A percentile compares a stretch with the other conserved stretches of the same genome.
phyloP scores from a whole-genome alignment of 2,797 vertebrate species.

The Fistularia tabacaria region DNA sequence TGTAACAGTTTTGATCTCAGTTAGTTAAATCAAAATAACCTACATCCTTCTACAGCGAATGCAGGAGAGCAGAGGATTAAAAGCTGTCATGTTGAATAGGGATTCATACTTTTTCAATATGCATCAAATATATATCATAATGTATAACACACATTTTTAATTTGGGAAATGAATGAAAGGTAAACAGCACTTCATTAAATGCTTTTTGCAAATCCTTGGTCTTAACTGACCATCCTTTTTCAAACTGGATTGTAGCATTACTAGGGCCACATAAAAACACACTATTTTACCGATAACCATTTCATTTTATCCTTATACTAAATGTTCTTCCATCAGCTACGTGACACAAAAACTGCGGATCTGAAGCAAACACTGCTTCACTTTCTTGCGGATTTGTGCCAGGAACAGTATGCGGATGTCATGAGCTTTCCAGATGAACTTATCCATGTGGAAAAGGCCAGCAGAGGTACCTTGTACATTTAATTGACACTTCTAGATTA shows the following conservation, averaged over 20 bases:
- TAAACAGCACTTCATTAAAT: too few relatives aligned
- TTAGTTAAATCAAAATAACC: too few relatives aligned
- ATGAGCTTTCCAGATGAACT: slow-evolving; percentile 86
- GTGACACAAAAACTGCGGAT: slow-evolving; percentile 79
- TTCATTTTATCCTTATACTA: not conserved
- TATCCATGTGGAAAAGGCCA: slow-evolving; percentile 90
- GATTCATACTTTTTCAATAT: too few relatives aligned
- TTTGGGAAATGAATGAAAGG: too few relatives aligned
- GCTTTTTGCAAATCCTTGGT: not conserved
- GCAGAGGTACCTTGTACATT: slow-evolving; percentile 75
- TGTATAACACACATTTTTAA: too few relatives aligned
- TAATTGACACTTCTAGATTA: not conserved
- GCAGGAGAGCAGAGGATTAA: too few relatives aligned
- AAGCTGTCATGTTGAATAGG: too few relatives aligned
- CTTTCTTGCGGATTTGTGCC: slow-evolving; percentile 84
- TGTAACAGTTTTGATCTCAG: too few relatives aligned
- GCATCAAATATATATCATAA: too few relatives aligned
- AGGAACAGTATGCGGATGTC: slow-evolving; percentile 79
- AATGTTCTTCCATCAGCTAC: slow-evolving; percentile 65
- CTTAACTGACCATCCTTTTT: not conserved
- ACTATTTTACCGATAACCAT: slow-evolving; percentile 2
- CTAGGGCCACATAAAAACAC: not conserved
- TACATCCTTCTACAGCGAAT: too few relatives aligned
- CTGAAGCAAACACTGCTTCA: slow-evolving; percentile 87
- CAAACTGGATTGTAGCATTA: not conserved